A percentile compares a stretch with the other conserved stretches of the same genome.
These are phyloP conservation scores for Anoplophora glabripennis DNA, from an alignment of 1,140 invertebrate genomes.

Conservation along the genomic window DNA sequence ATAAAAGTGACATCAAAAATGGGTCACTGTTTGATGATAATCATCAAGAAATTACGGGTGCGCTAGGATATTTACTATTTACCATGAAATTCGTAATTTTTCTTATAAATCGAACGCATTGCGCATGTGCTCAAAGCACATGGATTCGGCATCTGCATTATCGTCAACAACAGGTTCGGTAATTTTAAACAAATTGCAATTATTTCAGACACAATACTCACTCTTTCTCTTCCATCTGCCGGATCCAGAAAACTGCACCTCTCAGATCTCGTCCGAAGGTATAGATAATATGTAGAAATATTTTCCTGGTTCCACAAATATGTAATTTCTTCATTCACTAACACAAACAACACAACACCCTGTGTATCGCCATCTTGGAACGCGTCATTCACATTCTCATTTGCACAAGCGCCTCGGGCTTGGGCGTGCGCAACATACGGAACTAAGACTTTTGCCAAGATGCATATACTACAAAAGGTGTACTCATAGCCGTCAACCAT, in stretches of 20 bases:
- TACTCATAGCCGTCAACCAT: neutral
- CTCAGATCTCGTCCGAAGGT: neutral
- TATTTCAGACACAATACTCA: slow-evolving; percentile 5
- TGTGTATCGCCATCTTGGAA: slow-evolving; percentile 36
- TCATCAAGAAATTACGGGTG: too few relatives aligned
- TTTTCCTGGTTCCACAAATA: slow-evolving; percentile 6
- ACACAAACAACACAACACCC: slow-evolving; percentile 33
- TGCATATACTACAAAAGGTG: neutral
- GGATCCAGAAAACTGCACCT: neutral
- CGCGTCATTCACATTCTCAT: slow-evolving; percentile 10
- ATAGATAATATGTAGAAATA: slow-evolving; percentile 5
- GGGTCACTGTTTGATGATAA: too few relatives aligned
- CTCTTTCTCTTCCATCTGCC: slow-evolving; percentile 17
- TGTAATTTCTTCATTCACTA: slow-evolving; percentile 2
- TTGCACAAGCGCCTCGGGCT: slow-evolving; percentile 9
- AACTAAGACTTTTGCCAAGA: neutral
- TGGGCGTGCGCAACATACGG: slow-evolving; percentile 6
- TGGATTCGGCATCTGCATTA: slow-evolving; percentile 11
- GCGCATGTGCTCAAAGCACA: slow-evolving; percentile 16
- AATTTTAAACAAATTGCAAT: slow-evolving; percentile 11
- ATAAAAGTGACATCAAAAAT: too few relatives aligned
- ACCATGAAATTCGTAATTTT: neutral
- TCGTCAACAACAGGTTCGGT: slow-evolving; percentile 3
- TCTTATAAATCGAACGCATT: slow-evolving; percentile 12
- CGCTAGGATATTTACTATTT: too few relatives aligned